Conservation (phyloP, 2,888 invertebrate species). For the Caenorhabditis wallacei region DNA sequence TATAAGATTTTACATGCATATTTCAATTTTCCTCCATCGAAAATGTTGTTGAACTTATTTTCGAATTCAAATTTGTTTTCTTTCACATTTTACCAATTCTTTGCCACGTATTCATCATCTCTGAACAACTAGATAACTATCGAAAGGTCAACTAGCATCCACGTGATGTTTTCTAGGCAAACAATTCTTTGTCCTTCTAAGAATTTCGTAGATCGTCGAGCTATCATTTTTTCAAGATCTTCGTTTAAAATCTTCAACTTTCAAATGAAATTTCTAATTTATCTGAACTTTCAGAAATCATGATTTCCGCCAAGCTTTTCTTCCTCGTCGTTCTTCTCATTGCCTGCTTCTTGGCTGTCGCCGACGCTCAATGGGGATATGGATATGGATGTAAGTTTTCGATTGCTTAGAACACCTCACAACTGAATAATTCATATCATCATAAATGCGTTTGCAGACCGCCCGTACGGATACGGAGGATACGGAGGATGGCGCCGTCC, state of each 20-base stretch:
- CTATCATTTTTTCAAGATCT: not conserved
- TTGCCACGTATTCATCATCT: slow-evolving; percentile 21
- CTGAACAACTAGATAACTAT: slow-evolving; percentile 21
- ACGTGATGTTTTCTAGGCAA: not conserved
- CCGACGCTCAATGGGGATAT: slow-evolving; percentile 63
- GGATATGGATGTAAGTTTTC: slow-evolving; percentile 57
- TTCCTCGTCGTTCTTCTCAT: slow-evolving; percentile 48
- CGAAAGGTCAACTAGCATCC: slow-evolving; percentile 11
- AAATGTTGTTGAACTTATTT: too few relatives aligned
- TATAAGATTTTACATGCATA: too few relatives aligned
- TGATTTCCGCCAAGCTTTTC: slow-evolving; percentile 56
- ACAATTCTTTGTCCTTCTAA: not conserved
- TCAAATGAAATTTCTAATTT: not conserved
- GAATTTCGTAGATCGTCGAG: not conserved
- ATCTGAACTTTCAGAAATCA: not conserved
- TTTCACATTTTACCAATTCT: not conserved
- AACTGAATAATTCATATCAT: too few relatives aligned
- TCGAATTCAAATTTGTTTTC: not conserved
- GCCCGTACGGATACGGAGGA: slow-evolving; percentile 59
- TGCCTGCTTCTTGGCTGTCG: slow-evolving; percentile 42
- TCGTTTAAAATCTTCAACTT: not conserved
- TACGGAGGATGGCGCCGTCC: slow-evolving; percentile 56
- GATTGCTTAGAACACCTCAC: too few relatives aligned
- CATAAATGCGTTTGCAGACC: too few relatives aligned
- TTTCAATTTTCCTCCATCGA: too few relatives aligned